A percentile compares a stretch with the other conserved stretches of the same genome.
phyloP scores from a whole-genome alignment of 2,113 vertebrate species.

The Ammodytes marinus region DNA sequence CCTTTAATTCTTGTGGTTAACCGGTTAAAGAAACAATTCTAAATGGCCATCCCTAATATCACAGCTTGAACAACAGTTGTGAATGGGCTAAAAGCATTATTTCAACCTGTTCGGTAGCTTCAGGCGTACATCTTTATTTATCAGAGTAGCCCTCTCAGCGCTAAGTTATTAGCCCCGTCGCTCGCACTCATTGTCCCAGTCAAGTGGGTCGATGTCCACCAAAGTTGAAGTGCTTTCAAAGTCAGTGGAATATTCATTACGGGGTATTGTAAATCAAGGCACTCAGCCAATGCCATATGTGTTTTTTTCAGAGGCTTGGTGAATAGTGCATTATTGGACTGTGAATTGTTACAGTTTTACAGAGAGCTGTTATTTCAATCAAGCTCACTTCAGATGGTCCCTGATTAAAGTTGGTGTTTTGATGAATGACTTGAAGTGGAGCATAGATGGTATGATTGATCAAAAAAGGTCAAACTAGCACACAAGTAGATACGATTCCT shows the following conservation, averaged over 20 bases:
- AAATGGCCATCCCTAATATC: too few relatives aligned
- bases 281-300: not conserved
- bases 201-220: not conserved
- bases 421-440: not conserved
- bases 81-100: not conserved
- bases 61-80: not conserved
- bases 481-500: too few relatives aligned
- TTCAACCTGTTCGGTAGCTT: conserved; percentile 13
- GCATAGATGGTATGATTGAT: not conserved
- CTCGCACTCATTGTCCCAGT: conserved; percentile 13
- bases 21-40: too few relatives aligned
- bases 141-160: not conserved
- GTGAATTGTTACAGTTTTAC: conserved; percentile 12
- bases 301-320: conserved; percentile 9
- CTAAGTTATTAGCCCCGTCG: conserved; percentile 44
- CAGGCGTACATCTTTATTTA: conserved; percentile 5
- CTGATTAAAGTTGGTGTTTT: conserved; percentile 18
- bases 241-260: conserved; percentile 15
- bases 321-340: conserved; percentile 14
- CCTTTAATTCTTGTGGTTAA: too few relatives aligned
- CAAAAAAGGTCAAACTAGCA: not conserved
- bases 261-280: conserved; percentile 24
- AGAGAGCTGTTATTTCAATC: conserved; percentile 17
- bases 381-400: not conserved
- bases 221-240: conserved; percentile 26